Evolutionary conservation across 2,797 vertebrate species (phyloP), one percentile per base, ranked within the genome.

Genomic region (Micropoecilia bifurca): DNA sequence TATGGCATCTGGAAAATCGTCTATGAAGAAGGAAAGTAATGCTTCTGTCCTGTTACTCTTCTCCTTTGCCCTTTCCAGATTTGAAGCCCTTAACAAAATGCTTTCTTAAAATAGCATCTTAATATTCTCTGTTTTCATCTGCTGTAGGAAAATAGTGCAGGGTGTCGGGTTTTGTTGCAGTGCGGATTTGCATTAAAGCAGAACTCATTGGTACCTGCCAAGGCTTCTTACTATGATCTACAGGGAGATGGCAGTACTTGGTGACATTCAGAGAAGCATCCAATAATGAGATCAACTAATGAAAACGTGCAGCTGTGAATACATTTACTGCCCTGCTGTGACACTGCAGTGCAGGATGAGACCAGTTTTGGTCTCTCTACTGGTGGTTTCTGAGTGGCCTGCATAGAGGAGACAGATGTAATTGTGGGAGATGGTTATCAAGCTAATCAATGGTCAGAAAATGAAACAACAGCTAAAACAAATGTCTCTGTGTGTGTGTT

Each of bases 161-260:
- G 36, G 36, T 39, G 36, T 39, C 33, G 25, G 45, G 9, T 13
- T 47, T 47, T 36, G 22, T 63, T 63, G 12, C 43, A 66, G 43
- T 66, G 30, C 47, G 10, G n/a, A 75, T 75, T 46, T 66, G 2
- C 33, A 77, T 46, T 77, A 4, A 68, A 68, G 71, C 45, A 48
- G 28, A 55, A 53, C 48, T 43, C 0, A 45, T 22, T 25, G 25
- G 9, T 45, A 53, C 61, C 61, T 18, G 43, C 55, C 59, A 39
- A 68, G 14, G 46, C 14, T 28, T n/a, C 33, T 33, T 13, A 45
- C 39, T 13, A 3, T 25, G 74, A 25, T 30, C 28, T 28, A 45
- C 39, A 45, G 74, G 53, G 16, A n/a, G 43, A 28, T 5, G 39
- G 39, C 20, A 28, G 43, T 12, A 10, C n/a, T 45, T 61, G 53